Base-by-base conservation (phyloP, 2,888 invertebrate species). In the Mechanitis messenoides region DNA sequence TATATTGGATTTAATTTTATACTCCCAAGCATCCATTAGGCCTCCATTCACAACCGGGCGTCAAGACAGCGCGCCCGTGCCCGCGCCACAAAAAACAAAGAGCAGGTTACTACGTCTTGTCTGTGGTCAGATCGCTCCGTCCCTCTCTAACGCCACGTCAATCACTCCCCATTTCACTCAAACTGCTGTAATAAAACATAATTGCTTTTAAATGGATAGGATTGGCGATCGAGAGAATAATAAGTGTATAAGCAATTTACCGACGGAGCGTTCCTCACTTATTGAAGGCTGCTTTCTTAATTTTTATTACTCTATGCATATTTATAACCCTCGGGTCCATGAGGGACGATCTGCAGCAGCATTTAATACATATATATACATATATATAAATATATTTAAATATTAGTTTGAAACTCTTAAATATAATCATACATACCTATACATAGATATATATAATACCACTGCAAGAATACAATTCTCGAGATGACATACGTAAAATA, bases 161-260 rank as follows among this genome's bases (percentile, higher is more conserved):
- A 45, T 60, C 47, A 61, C 73, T 57, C 71, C 58, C 73, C 71
- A 55, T 84, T 82, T 74, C 79, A 71, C 69, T 84, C 83, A 71
- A 58, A 58, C 63, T 68, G 70, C 80, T 74, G 74, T 87, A 86
- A 87, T 87, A 87, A 87, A 88, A 84, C 84, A 82, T 87, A 89
- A 90, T 90, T 87, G 87, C 81, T 87, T 89, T 87, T 84, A 88
- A 89, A 87, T 85, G 88, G 77, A 83, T 83, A 84, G 85, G 87
- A 89, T 90, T 89, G 88, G 88, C 83, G 83, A 83, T 82, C 78
- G 79, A 72, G 71, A 76, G 74, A 77, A 77, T 81, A 80, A 81
- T 81, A 79, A 78, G 73, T 75, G 69, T 78, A 77, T 78, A 75
- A 77, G 81, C 78, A 85, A 86, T 85, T 85, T 85, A 81, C 77